phyloP scores from a whole-genome alignment of 2,113 vertebrate genomes.

The Leucoraja erinaceus region DNA sequence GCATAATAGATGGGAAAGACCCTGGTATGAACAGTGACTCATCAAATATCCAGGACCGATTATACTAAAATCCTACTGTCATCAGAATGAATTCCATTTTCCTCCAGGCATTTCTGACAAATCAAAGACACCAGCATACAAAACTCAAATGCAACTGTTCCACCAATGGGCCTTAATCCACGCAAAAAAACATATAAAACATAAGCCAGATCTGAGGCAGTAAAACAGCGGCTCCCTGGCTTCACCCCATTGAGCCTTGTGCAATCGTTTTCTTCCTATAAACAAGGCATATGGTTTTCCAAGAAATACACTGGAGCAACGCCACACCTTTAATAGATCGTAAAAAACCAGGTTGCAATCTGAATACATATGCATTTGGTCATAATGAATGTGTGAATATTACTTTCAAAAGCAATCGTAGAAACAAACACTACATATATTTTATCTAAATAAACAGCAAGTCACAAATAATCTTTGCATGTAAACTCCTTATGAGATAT shows the following conservation, averaged over 20 bases:
- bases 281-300: background rate
- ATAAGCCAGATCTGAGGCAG: conserved; percentile 29
- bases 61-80: background rate
- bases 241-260: background rate
- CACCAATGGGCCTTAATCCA: background rate
- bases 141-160: background rate
- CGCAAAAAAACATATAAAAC: background rate
- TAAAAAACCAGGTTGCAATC: background rate
- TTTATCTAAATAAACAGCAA: conserved; percentile 17
- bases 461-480: conserved; percentile 8
- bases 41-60: background rate
- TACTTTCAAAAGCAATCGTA: background rate
- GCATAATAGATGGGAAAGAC: background rate
- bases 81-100: no score
- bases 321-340: background rate
- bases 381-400: background rate
- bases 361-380: background rate
- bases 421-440: background rate
- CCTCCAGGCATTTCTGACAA: background rate
- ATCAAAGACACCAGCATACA: background rate
- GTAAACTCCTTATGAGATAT: background rate
- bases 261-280: background rate
- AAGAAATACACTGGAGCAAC: background rate
- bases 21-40: background rate
- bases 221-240: background rate